These are phyloP conservation scores for Pyralis farinalis DNA, from an alignment of 2,888 invertebrate genomes.

Conservation along the genomic window DNA sequence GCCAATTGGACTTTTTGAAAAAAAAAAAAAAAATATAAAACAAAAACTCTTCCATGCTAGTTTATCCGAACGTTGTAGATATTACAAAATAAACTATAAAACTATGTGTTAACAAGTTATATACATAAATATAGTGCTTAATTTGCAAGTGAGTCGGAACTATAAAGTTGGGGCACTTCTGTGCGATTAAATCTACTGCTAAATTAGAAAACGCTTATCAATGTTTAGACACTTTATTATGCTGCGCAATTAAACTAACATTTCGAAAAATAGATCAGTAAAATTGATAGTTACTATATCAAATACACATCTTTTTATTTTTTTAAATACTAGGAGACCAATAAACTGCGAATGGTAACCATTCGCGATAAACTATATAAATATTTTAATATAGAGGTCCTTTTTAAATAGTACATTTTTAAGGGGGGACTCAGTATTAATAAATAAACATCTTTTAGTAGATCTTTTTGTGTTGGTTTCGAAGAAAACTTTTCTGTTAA, in stretches of 20 bases:
- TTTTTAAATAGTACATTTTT: too few species aligned
- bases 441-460: too few species aligned
- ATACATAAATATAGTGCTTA: constrained; percentile 47
- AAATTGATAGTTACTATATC: constrained; percentile 45
- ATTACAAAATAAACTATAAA: constrained; percentile 56
- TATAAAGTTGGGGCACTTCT: constrained; percentile 27
- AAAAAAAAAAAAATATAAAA: constrained; percentile 70
- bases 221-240: constrained; percentile 32
- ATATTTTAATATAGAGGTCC: constrained; percentile 20
- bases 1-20: too few species aligned
- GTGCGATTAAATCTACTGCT: constrained; percentile 18
- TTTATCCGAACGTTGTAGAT: constrained; percentile 52
- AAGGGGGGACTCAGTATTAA: too few species aligned
- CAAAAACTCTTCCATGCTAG: constrained; percentile 64
- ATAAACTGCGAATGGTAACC: constrained; percentile 34
- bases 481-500: too few species aligned
- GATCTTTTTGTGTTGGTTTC: too few species aligned
- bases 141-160: constrained; percentile 36
- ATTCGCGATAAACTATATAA: constrained; percentile 32
- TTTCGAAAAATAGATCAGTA: constrained; percentile 59
- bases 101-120: constrained; percentile 61
- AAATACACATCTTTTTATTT: constrained; percentile 52
- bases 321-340: constrained; percentile 42
- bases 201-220: constrained; percentile 34
- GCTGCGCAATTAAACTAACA: constrained; percentile 43